A percentile compares a stretch with the other conserved stretches of the same genome.
phyloP scores from a whole-genome alignment of 2,113 vertebrate genomes.

The Catharus bicknelli region DNA sequence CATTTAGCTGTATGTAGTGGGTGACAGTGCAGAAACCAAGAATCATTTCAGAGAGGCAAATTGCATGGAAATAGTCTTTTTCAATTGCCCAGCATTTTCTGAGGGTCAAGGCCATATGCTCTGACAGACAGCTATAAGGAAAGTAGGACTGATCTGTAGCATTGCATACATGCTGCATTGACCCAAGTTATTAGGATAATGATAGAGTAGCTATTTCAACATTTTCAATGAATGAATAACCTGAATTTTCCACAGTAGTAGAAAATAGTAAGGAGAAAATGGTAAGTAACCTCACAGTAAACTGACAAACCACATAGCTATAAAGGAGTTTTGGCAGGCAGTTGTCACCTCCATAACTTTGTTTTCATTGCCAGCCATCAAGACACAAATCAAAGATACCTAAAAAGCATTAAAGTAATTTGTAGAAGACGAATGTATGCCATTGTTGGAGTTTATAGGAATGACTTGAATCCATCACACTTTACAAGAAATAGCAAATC shows the following conservation, averaged over 20 bases:
- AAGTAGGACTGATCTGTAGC: neutral
- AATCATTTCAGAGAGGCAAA: slow-evolving; percentile 18
- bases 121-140: slow-evolving; percentile 1
- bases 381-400: neutral
- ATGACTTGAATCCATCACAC: neutral
- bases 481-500: neutral
- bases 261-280: neutral
- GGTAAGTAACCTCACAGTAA: neutral
- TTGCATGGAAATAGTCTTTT: slow-evolving; percentile 30
- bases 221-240: slow-evolving; percentile 14
- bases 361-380: neutral
- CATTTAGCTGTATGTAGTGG: neutral
- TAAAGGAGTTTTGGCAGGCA: neutral
- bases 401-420: neutral
- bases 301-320: neutral
- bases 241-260: neutral
- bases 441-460: neutral
- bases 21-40: slow-evolving; percentile 13
- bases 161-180: neutral
- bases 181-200: slow-evolving; percentile 42
- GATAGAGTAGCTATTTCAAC: neutral
- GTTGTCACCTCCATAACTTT: neutral
- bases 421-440: neutral
- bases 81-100: slow-evolving; percentile 18
- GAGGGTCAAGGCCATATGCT: neutral